phyloP scores from a whole-genome alignment of 2,113 vertebrate genomes.

The Cyphomyrus discorhynchus region DNA sequence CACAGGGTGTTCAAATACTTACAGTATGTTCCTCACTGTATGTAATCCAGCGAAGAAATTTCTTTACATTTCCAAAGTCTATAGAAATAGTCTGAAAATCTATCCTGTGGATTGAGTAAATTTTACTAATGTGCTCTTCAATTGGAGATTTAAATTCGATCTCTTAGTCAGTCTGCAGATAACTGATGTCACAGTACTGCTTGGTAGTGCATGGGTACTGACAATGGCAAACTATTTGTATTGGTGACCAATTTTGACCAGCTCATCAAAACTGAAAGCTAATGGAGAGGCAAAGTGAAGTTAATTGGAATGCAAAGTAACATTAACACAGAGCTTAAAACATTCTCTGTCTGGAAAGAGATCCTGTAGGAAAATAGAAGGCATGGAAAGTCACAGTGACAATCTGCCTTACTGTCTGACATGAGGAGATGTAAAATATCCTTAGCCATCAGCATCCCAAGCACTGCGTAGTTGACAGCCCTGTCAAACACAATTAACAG shows the following conservation, averaged over 20 bases:
- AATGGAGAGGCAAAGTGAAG: background rate
- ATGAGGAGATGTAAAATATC: slow-evolving; percentile 59
- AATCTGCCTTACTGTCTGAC: slow-evolving; percentile 52
- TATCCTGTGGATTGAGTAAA: background rate
- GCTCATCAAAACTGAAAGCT: background rate
- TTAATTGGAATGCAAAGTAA: slow-evolving; percentile 2
- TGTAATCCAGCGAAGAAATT: background rate
- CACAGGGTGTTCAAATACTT: too few relatives aligned
- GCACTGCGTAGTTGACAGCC: slow-evolving; percentile 58
- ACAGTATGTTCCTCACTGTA: too few relatives aligned
- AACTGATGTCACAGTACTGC: background rate
- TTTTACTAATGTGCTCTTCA: background rate
- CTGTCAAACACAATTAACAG: slow-evolving; percentile 38
- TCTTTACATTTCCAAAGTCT: background rate
- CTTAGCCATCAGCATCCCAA: slow-evolving; percentile 60
- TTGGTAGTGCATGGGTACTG: background rate
- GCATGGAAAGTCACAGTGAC: background rate
- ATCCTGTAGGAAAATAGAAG: background rate
- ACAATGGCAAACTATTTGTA: background rate
- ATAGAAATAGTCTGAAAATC: background rate
- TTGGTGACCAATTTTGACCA: background rate
- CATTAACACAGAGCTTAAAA: background rate
- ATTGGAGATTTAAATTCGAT: background rate
- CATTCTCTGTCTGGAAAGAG: background rate
- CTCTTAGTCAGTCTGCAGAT: background rate